Evolutionary conservation across 2,888 invertebrate species (phyloP).

Genomic region (Orthonychiurus folsomi): DNA sequence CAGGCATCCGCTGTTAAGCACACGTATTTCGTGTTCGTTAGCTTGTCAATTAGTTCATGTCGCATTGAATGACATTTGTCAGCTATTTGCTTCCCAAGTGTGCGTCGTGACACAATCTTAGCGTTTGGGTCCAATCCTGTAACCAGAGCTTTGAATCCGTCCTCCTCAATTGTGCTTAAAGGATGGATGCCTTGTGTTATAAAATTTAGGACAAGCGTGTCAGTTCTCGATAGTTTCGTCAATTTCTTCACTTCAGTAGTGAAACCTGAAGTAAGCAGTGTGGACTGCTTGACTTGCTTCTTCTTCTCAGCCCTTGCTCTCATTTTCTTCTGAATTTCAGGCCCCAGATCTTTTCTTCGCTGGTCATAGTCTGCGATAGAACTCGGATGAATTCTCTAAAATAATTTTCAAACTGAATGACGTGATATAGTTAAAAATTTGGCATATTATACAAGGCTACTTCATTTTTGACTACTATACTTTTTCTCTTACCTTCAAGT

Average conservation of each 20-base stretch:
- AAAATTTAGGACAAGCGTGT: background rate
- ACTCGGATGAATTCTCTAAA: background rate
- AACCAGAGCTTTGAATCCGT: background rate
- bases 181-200: conserved; percentile 1
- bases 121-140: background rate
- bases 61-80: background rate
- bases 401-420: background rate
- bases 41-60: background rate
- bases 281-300: background rate
- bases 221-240: background rate
- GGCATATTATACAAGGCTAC: background rate
- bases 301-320: background rate
- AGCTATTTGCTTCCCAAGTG: background rate
- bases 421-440: background rate
- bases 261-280: background rate
- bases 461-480: background rate
- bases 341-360: too few species aligned
- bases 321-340: background rate
- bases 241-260: background rate
- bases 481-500: background rate
- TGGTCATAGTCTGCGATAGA: background rate
- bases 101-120: conserved; percentile 1
- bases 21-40: background rate
- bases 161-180: background rate
- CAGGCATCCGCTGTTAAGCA: background rate